phyloP scores from a whole-genome alignment of 2,113 vertebrate species.

The Plectropomus leopardus region DNA sequence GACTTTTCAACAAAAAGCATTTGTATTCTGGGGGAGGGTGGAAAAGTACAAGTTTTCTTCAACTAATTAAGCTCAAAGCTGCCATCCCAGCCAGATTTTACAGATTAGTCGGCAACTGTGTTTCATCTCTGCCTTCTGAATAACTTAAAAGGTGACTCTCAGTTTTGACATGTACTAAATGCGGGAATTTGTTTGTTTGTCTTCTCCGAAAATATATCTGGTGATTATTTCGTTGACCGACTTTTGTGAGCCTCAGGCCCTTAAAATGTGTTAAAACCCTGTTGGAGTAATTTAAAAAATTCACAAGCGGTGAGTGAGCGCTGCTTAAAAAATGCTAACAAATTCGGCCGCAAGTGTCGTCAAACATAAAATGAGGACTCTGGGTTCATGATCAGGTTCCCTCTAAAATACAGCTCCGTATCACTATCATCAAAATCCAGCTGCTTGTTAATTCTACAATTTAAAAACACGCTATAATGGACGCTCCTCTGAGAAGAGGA shows the following conservation, averaged over 20 bases:
- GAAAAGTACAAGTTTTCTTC: conserved; percentile 56
- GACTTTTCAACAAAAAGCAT: conserved; percentile 68
- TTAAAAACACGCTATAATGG: neutral
- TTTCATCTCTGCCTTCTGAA: conserved; percentile 24
- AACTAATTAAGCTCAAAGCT: conserved; percentile 71
- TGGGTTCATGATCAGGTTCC: neutral
- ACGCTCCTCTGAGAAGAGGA: conserved; percentile 24
- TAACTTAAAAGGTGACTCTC: conserved; percentile 17
- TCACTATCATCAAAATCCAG: conserved; percentile 16
- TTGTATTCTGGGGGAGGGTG: conserved; percentile 54
- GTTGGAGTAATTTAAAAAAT: neutral
- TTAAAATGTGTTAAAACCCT: conserved; percentile 6
- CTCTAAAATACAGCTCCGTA: neutral
- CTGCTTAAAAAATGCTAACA: conserved; percentile 48
- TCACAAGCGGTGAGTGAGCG: neutral
- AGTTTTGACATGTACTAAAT: conserved; percentile 2
- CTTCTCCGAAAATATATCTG: neutral
- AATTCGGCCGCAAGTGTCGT: conserved; percentile 4
- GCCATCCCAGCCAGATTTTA: conserved; percentile 36
- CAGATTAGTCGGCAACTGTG: conserved; percentile 30
- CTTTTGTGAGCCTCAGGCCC: conserved; percentile 5
- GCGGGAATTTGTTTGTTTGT: neutral
- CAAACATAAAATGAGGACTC: conserved; percentile 32
- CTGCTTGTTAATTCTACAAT: conserved; percentile 21
- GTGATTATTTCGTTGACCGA: conserved; percentile 39